These are phyloP conservation scores for Cyanistes caeruleus DNA, from an alignment of 2,113 vertebrate genomes.

Conservation along the genomic window DNA sequence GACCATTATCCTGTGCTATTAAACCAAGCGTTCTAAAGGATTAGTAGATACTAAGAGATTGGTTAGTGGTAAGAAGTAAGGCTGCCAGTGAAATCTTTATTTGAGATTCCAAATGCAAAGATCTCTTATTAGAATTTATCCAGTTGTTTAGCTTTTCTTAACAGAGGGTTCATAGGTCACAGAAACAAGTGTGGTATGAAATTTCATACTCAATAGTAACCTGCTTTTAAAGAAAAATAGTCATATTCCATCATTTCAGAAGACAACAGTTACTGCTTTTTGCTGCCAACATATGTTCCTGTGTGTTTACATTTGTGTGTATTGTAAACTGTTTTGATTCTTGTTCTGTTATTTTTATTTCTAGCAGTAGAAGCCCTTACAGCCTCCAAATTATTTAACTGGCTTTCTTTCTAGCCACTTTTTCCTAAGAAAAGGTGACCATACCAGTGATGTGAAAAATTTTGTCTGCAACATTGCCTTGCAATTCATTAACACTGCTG, in stretches of 20 bases:
- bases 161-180: not conserved
- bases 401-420: not conserved
- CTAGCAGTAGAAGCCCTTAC: not conserved
- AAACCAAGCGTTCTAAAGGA: not conserved
- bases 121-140: conserved; percentile 23
- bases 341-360: not conserved
- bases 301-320: not conserved
- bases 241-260: not conserved
- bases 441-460: not conserved
- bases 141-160: conserved; percentile 21
- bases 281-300: not conserved
- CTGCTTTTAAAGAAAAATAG: conserved; percentile 9
- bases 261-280: not conserved
- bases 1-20: not conserved
- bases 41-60: not conserved
- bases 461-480: not conserved
- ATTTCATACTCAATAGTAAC: conserved; percentile 5
- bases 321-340: not conserved
- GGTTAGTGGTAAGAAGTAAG: not conserved
- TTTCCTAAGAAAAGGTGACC: not conserved
- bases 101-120: not conserved
- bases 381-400: not conserved
- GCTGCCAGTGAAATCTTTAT: not conserved
- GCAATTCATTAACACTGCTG: not conserved
- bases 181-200: conserved; percentile 21